Percentiles rank a stretch among this genome's conserved stretches.
phyloP scores from a whole-genome alignment of 2,888 invertebrate species.

The Plebejus melissa region DNA sequence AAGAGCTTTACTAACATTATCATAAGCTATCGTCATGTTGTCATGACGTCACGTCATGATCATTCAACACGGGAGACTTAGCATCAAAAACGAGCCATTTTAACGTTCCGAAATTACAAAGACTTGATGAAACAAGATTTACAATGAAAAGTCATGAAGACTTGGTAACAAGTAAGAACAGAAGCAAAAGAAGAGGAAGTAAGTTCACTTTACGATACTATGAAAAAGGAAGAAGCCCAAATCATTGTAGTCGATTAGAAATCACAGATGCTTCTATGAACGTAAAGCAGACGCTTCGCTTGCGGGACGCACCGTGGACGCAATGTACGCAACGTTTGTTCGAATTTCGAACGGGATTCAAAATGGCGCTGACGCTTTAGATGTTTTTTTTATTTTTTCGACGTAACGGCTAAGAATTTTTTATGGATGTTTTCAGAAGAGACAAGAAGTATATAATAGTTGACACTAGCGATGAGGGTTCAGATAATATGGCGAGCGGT shows the following conservation, averaged over 20 bases:
- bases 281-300: conserved; percentile 38
- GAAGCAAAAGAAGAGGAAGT: conserved; percentile 21
- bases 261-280: conserved; percentile 28
- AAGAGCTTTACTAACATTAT: conserved; percentile 20
- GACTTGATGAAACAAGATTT: neutral
- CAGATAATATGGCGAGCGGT: conserved; percentile 51
- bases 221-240: neutral
- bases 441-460: conserved; percentile 64
- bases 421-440: conserved; percentile 65
- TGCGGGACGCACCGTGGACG: conserved; percentile 36
- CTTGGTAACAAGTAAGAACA: neutral
- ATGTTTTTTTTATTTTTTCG: conserved; percentile 28
- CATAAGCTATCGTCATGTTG: conserved; percentile 7
- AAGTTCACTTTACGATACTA: conserved; percentile 10
- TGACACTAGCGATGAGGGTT: conserved; percentile 65
- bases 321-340: conserved; percentile 28
- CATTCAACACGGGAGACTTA: neutral
- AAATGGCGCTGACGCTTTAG: conserved; percentile 33
- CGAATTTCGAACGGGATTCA: conserved; percentile 32
- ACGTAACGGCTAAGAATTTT: conserved; percentile 40
- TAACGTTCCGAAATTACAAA: neutral
- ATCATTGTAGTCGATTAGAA: conserved; percentile 26
- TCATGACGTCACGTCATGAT: neutral
- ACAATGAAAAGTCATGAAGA: neutral
- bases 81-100: neutral